Evolutionary conservation across 2,797 vertebrate genomes (phyloP).

Genomic region (Enteromius paludinosus): DNA sequence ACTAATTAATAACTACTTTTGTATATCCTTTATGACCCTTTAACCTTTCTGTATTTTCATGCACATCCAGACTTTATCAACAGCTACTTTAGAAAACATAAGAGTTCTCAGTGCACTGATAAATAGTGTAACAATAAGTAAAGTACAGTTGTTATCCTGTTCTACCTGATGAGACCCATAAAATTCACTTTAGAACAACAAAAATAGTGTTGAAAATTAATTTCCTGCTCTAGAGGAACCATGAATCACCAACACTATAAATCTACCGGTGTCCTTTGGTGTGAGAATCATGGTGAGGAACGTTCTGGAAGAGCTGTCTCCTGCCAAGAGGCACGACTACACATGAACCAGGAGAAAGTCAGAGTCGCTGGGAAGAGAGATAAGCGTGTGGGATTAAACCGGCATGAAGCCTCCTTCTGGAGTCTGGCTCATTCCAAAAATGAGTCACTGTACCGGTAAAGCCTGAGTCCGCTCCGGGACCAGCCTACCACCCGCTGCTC

Average conservation of each 20-base stretch:
- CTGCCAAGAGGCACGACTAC: not conserved
- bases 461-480: constrained; percentile 36
- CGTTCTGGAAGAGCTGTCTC: not conserved
- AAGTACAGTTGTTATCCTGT: not conserved
- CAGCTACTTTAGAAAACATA: not conserved
- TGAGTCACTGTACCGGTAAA: constrained; percentile 50
- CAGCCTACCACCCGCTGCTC: constrained; percentile 24
- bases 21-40: not conserved
- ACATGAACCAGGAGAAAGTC: constrained; percentile 4
- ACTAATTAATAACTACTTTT: not conserved
- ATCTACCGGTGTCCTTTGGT: not conserved
- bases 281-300: not conserved
- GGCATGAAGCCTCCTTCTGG: constrained; percentile 61
- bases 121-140: too few relatives aligned
- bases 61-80: not conserved
- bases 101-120: not conserved
- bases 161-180: not conserved
- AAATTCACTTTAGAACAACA: not conserved
- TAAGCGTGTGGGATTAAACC: constrained; percentile 45
- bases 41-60: not conserved
- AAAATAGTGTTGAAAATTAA: not conserved
- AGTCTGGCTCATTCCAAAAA: constrained; percentile 54
- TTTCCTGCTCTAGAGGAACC: not conserved
- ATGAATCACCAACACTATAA: not conserved
- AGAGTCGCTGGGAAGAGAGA: constrained; percentile 12